These are phyloP conservation scores for Atherix ibis DNA, from an alignment of 2,888 invertebrate species.

Conservation along the genomic window DNA sequence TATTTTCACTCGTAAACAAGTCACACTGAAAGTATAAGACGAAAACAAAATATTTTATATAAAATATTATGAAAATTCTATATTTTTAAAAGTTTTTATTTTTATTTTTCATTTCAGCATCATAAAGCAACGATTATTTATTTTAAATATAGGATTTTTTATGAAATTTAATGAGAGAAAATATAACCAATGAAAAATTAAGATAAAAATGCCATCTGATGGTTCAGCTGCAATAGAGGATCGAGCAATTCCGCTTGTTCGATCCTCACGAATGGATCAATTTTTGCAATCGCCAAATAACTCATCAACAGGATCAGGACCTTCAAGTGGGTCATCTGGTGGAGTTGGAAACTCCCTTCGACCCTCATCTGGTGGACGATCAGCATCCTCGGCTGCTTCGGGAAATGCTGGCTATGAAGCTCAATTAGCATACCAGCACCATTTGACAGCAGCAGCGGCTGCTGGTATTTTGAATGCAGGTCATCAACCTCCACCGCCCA, in stretches of 20 bases:
- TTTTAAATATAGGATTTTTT: no score
- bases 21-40: no score
- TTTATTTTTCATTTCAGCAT: no score
- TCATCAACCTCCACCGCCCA: constrained; percentile 20
- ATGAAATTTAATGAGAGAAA: no score
- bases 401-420: constrained; percentile 42
- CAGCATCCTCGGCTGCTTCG: constrained; percentile 24
- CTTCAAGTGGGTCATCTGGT: constrained; percentile 14
- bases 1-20: no score
- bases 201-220: constrained; percentile 26
- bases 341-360: constrained; percentile 12
- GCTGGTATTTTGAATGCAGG: constrained; percentile 24
- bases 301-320: constrained; percentile 12
- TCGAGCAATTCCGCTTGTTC: constrained; percentile 25
- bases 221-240: constrained; percentile 18
- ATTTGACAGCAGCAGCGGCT: no score
- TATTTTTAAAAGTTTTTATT: no score
- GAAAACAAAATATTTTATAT: no score
- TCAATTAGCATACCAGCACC: constrained; percentile 51
- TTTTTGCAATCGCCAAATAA: constrained; percentile 41
- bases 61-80: no score
- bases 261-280: constrained; percentile 41
- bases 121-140: no score
- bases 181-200: no score
- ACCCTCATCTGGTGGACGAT: constrained; percentile 35